Evolutionary conservation across 1,140 invertebrate genomes (phyloP).

Genomic region (Planococcus citri): DNA sequence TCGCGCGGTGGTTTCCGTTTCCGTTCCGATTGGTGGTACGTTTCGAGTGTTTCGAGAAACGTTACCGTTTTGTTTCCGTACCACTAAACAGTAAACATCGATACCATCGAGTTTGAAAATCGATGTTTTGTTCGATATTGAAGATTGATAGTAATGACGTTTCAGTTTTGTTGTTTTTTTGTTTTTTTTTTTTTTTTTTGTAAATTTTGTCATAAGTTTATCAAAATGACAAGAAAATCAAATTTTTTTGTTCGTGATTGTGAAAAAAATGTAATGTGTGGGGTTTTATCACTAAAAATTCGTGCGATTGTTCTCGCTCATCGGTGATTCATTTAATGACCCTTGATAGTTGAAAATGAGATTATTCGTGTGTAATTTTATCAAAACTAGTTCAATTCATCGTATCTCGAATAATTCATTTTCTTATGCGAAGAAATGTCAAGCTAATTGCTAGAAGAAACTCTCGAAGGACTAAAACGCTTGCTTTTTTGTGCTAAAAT

Average conservation of each 20-base stretch:
- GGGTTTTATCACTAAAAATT: conserved; percentile 1
- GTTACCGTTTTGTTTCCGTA: too few species aligned
- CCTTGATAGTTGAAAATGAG: not conserved
- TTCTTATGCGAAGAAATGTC: not conserved
- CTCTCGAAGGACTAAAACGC: not conserved
- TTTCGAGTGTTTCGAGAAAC: too few species aligned
- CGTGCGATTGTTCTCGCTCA: not conserved
- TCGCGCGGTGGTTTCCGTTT: too few species aligned
- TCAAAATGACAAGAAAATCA: not conserved
- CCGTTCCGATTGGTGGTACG: too few species aligned
- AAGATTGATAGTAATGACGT: not conserved
- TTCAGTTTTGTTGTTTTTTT: not conserved
- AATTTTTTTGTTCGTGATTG: not conserved
- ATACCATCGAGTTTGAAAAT: too few species aligned
- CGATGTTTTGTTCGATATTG: too few species aligned
- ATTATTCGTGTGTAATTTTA: not conserved
- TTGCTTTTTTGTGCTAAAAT: not conserved
- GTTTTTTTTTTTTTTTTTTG: too few species aligned
- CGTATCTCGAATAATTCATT: not conserved
- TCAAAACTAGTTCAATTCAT: not conserved
- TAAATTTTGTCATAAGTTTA: not conserved
- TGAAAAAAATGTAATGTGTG: not conserved
- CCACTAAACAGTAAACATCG: too few species aligned
- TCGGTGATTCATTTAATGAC: not conserved
- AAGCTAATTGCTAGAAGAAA: not conserved